Conservation (phyloP, 1,140 invertebrate genomes). For the Nilaparvata lugens region DNA sequence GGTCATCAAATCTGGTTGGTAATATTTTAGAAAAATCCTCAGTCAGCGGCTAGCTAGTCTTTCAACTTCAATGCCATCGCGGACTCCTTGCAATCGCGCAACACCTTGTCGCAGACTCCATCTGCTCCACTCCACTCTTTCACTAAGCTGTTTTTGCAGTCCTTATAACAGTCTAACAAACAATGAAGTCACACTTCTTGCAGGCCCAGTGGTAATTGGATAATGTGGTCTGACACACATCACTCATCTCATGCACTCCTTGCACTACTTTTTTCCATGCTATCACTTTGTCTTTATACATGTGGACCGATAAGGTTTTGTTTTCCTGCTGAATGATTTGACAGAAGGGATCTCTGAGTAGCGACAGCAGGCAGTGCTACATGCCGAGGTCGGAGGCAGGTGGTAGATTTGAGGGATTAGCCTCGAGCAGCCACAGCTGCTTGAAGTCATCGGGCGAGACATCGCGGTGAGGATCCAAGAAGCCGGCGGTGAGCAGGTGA, state of each 20-base stretch:
- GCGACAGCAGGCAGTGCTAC: conserved; percentile 78
- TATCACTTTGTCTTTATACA: conserved; percentile 63
- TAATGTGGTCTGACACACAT: conserved; percentile 94
- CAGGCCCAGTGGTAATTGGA: conserved; percentile 99
- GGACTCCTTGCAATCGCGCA: too few species aligned
- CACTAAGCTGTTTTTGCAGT: conserved; percentile 50
- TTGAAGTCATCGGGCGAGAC: conserved; percentile 80
- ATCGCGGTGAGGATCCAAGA: conserved; percentile 82
- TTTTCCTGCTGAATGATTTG: conserved; percentile 86
- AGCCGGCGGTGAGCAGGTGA: conserved; percentile 83
- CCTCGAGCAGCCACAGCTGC: conserved; percentile 78
- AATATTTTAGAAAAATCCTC: conserved; percentile 30
- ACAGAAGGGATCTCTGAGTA: conserved; percentile 95
- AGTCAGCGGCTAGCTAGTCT: conserved; percentile 92
- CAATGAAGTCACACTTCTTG: conserved; percentile 92
- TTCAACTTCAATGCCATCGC: conserved; percentile 89
- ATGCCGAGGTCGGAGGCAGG: conserved; percentile 76
- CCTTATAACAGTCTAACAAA: conserved; percentile 95
- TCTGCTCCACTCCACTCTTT: conserved; percentile 41
- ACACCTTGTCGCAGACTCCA: conserved; percentile 35
- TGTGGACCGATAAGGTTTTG: conserved; percentile 68
- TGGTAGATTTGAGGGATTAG: conserved; percentile 49
- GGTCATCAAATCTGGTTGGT: conserved; percentile 57
- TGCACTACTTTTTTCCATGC: conserved; percentile 94
- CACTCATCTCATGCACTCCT: conserved; percentile 95